Percentiles rank a stretch among this genome's conserved stretches.
Evolutionary conservation across 2,113 vertebrate genomes (phyloP).

Genomic region (Cacatua alba): DNA sequence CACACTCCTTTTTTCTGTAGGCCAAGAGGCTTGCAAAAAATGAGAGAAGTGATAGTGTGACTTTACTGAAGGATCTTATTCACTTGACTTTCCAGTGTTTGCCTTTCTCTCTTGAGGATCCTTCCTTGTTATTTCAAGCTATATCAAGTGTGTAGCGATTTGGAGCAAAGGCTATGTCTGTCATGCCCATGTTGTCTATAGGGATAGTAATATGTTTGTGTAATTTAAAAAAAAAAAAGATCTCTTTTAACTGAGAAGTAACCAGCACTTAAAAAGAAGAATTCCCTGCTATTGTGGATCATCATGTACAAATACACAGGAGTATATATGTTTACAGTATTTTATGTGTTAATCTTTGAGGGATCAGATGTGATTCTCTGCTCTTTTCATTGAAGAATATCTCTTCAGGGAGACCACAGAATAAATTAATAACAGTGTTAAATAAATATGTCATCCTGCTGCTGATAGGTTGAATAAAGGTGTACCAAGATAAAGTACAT

Average conservation of each 20-base stretch:
- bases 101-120: neutral
- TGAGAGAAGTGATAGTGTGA: neutral
- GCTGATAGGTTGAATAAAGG: neutral
- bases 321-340: neutral
- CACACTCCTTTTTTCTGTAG: neutral
- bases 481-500: neutral
- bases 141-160: neutral
- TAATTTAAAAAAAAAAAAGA: neutral
- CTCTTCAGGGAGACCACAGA: neutral
- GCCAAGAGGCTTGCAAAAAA: neutral
- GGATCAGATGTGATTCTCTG: neutral
- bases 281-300: neutral
- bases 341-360: neutral
- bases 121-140: neutral
- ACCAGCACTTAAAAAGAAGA: neutral
- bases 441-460: neutral
- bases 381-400: neutral
- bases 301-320: neutral
- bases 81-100: neutral
- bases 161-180: neutral
- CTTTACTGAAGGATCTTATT: neutral
- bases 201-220: neutral
- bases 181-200: neutral
- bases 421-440: neutral
- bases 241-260: neutral